Base-by-base conservation (phyloP, 2,113 vertebrate species). In the Hippolais icterina region DNA sequence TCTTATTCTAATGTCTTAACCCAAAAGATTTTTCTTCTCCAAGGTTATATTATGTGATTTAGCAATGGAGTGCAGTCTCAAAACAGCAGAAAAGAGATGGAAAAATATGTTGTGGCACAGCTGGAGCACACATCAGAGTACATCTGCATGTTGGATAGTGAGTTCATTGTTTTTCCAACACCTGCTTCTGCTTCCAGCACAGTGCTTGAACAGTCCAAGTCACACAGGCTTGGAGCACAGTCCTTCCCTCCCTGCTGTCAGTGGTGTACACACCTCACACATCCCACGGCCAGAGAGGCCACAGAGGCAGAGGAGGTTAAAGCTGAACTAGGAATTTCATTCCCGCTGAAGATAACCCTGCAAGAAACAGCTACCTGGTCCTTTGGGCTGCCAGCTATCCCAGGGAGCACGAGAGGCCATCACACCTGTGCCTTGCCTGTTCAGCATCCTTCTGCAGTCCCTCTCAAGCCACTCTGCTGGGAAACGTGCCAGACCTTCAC, bases 1-100 rank as follows among this genome's bases (percentile, higher is more conserved):
- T 74, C 63, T 65, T 70, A 66, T 64, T 89, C 64, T 70, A 72
- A 90, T 77, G 54, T 54, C 64, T 90, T 92, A 94, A 94, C 83
- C 60, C 69, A 87, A 74, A 80, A 52, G 76, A 78, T 63, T 88
- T 89, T 83, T 88, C 80, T 65, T 80, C 50, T 92, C 56, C 80
- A 95, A 93, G 76, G 76, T 94, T 92, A 74, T 7, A n/a, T 50
- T 63, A 59, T 22, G 44, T 74, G 15, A 87, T 83, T 74, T 66
- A 83, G 76, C 76, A 87, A 71, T 6, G 8, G 60, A 89, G 7
- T 18, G 42, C 37, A 21, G 64, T 61, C 78, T 79, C 29, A 72
- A 79, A 94, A 56, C 44, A 70, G 39, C 17, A 83, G 70, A 75
- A 89, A 89, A 83, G 27, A 81, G 69, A 86, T 33, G 28, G 64